A percentile compares a stretch with the other conserved stretches of the same genome.
Conservation (phyloP, 2,888 invertebrate species). For the Latheticus oryzae region DNA sequence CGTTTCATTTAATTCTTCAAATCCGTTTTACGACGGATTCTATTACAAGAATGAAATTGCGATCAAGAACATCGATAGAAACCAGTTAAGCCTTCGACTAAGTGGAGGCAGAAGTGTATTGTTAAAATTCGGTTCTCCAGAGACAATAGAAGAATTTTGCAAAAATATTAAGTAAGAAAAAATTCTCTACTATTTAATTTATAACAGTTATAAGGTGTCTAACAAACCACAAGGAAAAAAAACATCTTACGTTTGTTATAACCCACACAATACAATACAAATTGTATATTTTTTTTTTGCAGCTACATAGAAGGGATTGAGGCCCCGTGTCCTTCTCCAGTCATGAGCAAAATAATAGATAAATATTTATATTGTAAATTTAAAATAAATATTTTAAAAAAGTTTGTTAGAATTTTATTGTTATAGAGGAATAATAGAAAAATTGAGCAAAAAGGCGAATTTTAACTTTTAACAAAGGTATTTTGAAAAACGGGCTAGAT, state of each 20-base stretch:
- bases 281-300: constrained; percentile 23
- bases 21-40: constrained; percentile 24
- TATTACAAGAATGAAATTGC: constrained; percentile 22
- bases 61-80: constrained; percentile 14
- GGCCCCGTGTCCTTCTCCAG: constrained; percentile 21
- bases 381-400: constrained; percentile 23
- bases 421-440: no score
- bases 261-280: constrained; percentile 35
- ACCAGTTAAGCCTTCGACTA: constrained; percentile 27
- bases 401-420: constrained; percentile 30
- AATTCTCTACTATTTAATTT: constrained; percentile 35
- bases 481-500: no score
- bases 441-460: constrained; percentile 11
- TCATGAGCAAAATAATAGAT: constrained; percentile 26
- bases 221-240: constrained; percentile 37
- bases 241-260: constrained; percentile 35
- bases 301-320: constrained; percentile 30
- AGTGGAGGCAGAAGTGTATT: constrained; percentile 19
- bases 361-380: constrained; percentile 19
- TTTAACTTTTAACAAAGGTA: no score
- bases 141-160: constrained; percentile 28
- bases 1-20: constrained; percentile 25
- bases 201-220: constrained; percentile 35
- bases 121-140: constrained; percentile 28
- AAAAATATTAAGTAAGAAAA: constrained; percentile 27